A percentile compares a stretch with the other conserved stretches of the same genome.
phyloP scores from a whole-genome alignment of 2,888 invertebrate genomes.

The Rhingia campestris region DNA sequence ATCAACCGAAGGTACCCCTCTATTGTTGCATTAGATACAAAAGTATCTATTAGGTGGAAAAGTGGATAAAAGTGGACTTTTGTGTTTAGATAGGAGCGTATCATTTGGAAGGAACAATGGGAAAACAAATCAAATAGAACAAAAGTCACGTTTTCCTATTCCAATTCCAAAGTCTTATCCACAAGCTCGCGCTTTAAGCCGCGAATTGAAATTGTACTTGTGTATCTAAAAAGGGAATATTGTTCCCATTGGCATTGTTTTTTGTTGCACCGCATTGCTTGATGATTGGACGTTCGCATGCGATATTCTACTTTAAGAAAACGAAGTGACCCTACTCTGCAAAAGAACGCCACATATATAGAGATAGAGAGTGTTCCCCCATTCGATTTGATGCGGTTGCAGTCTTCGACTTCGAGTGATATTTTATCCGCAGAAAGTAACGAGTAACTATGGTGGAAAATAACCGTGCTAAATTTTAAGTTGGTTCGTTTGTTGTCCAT shows the following conservation, averaged over 20 bases:
- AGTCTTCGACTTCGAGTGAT: slow-evolving; percentile 16
- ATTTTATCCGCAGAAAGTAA: slow-evolving; percentile 23
- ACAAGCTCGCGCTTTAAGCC: slow-evolving; percentile 19
- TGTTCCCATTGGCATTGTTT: slow-evolving; percentile 54
- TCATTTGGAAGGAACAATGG: slow-evolving; percentile 60
- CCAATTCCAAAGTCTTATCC: not conserved
- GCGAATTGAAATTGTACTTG: slow-evolving; percentile 22
- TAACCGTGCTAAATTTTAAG: slow-evolving; percentile 38
- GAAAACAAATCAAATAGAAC: slow-evolving; percentile 63
- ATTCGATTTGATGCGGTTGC: slow-evolving; percentile 39
- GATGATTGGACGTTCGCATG: slow-evolving; percentile 33
- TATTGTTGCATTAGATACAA: slow-evolving; percentile 29
- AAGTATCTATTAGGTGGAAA: slow-evolving; percentile 1
- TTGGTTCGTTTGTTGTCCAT: slow-evolving; percentile 22
- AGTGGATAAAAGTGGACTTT: not conserved
- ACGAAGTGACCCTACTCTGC: slow-evolving; percentile 7
- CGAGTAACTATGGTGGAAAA: slow-evolving; percentile 17
- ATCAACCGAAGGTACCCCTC: slow-evolving; percentile 19
- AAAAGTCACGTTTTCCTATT: slow-evolving; percentile 61
- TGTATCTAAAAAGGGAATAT: slow-evolving; percentile 46
- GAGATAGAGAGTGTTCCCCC: slow-evolving; percentile 20
- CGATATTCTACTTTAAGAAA: slow-evolving; percentile 27
- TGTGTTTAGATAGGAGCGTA: not conserved
- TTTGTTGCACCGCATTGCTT: not conserved
- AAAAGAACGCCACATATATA: not conserved